phyloP scores from a whole-genome alignment of 2,797 vertebrate genomes.

The Parauchenoglanis ngamensis region DNA sequence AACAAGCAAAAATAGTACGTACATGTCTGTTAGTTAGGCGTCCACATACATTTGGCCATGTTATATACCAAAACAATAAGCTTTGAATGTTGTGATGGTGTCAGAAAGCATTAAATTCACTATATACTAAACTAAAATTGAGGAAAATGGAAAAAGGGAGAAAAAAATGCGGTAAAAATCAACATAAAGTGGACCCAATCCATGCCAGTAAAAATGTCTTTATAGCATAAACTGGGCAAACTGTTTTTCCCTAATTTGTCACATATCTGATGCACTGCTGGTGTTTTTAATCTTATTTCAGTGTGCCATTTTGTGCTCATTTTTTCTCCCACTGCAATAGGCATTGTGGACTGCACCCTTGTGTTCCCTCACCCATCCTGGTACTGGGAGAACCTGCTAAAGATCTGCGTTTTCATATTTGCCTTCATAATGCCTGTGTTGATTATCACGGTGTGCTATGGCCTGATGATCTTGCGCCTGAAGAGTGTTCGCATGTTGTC shows the following conservation, averaged over 20 bases:
- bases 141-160: too few relatives aligned
- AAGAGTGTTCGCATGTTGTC: conserved; percentile 98
- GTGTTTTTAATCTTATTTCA: background rate
- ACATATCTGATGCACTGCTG: background rate
- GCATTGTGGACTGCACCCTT: conserved; percentile 87
- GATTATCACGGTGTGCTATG: conserved; percentile 96
- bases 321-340: conserved; percentile 58
- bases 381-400: conserved; percentile 98
- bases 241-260: background rate
- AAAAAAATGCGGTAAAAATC: too few relatives aligned
- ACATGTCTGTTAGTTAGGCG: background rate
- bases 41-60: background rate
- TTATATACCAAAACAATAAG: background rate
- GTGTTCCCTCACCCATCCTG: conserved; percentile 91
- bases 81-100: background rate
- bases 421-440: conserved; percentile 98
- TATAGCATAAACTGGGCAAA: background rate
- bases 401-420: conserved; percentile 99
- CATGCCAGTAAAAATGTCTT: background rate
- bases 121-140: background rate
- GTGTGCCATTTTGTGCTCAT: background rate
- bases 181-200: background rate
- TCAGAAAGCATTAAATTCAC: background rate
- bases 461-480: conserved; percentile 96
- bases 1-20: background rate